Evolutionary conservation across 2,888 invertebrate genomes (phyloP).

Genomic region (Lepidocyrtinus sp.): DNA sequence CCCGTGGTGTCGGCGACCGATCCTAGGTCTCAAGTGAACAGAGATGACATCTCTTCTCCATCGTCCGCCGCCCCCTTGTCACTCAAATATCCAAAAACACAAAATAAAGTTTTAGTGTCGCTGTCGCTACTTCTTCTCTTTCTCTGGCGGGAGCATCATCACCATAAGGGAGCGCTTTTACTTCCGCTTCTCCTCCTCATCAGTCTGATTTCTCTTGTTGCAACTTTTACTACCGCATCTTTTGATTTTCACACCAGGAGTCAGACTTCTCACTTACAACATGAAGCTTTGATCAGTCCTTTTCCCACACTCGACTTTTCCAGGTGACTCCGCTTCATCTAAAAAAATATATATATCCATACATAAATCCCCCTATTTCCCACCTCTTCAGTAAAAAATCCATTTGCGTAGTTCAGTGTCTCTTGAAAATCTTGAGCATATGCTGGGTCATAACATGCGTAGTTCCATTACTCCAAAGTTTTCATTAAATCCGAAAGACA

Average conservation of each 20-base stretch:
- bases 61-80: background rate
- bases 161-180: background rate
- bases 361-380: too few relatives aligned
- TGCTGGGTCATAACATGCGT: too few relatives aligned
- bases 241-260: background rate
- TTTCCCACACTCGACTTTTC: too few relatives aligned
- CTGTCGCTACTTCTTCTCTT: background rate
- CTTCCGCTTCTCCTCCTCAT: background rate
- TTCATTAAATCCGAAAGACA: too few relatives aligned
- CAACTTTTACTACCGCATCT: background rate
- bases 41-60: background rate
- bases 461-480: too few relatives aligned
- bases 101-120: background rate
- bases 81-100: background rate
- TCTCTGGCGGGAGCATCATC: too few relatives aligned
- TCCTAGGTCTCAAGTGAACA: conserved; percentile 59
- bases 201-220: background rate
- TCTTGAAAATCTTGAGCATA: too few relatives aligned
- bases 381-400: too few relatives aligned
- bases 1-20: conserved; percentile 63
- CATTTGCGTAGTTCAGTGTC: too few relatives aligned
- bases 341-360: too few relatives aligned
- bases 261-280: background rate
- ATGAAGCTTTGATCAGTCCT: background rate
- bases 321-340: too few relatives aligned